phyloP scores from a whole-genome alignment of 2,113 vertebrate genomes.

The Heptranchias perlo region DNA sequence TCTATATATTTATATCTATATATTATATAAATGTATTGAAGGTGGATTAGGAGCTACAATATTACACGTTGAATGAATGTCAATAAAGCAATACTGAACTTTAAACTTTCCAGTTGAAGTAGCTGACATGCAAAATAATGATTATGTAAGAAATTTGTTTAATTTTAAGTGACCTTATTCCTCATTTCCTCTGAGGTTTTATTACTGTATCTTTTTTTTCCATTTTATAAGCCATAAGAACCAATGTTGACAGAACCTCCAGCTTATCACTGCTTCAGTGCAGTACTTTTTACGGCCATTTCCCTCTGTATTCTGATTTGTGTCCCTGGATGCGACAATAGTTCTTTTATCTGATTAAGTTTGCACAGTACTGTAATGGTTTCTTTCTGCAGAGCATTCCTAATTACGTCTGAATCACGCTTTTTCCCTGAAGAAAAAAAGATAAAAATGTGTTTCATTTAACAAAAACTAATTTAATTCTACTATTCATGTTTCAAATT shows the following conservation, averaged over 20 bases:
- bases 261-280: constrained; percentile 42
- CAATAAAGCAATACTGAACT: background rate
- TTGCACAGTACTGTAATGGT: constrained; percentile 56
- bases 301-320: constrained; percentile 64
- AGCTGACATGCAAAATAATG: background rate
- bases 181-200: background rate
- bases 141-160: background rate
- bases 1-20: constrained; percentile 1
- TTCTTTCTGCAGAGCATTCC: constrained; percentile 63
- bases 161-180: background rate
- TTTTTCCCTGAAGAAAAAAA: constrained; percentile 62
- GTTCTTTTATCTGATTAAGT: constrained; percentile 63
- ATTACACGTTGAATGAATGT: background rate
- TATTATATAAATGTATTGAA: background rate
- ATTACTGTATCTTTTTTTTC: background rate
- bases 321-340: constrained; percentile 62
- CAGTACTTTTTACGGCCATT: constrained; percentile 55
- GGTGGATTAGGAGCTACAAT: background rate
- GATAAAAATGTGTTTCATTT: constrained; percentile 48
- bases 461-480: constrained; percentile 25
- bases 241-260: background rate
- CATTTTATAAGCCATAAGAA: constrained; percentile 17
- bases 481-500: background rate
- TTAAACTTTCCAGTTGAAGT: background rate
- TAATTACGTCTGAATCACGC: constrained; percentile 56